Conservation (phyloP, 2,797 vertebrate genomes). For the Sebastes aleutianus region DNA sequence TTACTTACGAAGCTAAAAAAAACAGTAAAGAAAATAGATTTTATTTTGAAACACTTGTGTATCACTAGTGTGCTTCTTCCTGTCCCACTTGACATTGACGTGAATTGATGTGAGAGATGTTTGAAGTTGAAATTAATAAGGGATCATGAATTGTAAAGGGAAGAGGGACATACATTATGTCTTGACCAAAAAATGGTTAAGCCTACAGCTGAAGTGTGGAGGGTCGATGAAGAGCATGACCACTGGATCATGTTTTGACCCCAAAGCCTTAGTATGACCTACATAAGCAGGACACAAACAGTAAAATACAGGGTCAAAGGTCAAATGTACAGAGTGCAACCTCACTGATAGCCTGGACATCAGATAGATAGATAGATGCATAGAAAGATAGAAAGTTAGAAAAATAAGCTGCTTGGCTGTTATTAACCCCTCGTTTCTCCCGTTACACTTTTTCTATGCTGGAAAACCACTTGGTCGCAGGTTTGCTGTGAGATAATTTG, state of each 20-base stretch:
- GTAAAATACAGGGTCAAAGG: slow-evolving; percentile 10
- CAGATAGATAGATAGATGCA: background rate
- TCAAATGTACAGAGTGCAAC: slow-evolving; percentile 22
- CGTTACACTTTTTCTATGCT: background rate
- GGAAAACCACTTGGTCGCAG: background rate
- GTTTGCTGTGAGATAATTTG: background rate
- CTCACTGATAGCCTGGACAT: background rate
- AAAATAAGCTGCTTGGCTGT: too few relatives aligned
- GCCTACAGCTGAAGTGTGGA: background rate
- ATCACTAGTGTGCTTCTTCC: too few relatives aligned
- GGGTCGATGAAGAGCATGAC: background rate
- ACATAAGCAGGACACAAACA: slow-evolving; percentile 8
- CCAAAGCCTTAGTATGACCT: background rate
- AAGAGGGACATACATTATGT: background rate
- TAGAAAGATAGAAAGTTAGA: background rate
- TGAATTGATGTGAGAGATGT: too few relatives aligned
- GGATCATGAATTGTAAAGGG: background rate
- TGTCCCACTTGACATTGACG: too few relatives aligned
- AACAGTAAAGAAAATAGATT: too few relatives aligned
- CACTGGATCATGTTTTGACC: background rate
- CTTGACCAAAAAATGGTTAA: background rate
- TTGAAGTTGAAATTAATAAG: too few relatives aligned
- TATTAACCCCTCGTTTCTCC: background rate
- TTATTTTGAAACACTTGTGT: too few relatives aligned
- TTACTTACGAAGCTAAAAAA: too few relatives aligned